Percentiles rank a stretch among this genome's conserved stretches.
phyloP scores from a whole-genome alignment of 2,888 invertebrate genomes.

The Drosophila ochracea region DNA sequence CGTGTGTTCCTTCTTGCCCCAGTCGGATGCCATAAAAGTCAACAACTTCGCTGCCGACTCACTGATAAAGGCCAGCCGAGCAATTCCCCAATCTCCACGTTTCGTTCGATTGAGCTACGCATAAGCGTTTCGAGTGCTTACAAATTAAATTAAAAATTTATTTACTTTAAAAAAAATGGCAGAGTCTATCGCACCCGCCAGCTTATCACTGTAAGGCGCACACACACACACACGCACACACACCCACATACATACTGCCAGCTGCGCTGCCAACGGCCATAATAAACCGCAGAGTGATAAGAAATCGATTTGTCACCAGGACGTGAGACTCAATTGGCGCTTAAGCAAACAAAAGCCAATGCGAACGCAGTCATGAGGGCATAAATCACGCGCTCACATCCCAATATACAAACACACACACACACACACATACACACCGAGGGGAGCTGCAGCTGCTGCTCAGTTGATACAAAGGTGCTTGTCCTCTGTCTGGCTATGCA shows the following conservation, averaged over 20 bases:
- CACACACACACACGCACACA: constrained; percentile 12
- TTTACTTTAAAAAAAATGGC: constrained; percentile 63
- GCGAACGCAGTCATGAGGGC: constrained; percentile 59
- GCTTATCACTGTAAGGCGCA: constrained; percentile 58
- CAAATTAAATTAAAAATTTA: constrained; percentile 80
- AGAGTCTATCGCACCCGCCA: constrained; percentile 33
- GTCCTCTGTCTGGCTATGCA: constrained; percentile 29
- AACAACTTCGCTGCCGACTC: constrained; percentile 66
- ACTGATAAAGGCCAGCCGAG: constrained; percentile 66
- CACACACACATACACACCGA: constrained; percentile 5
- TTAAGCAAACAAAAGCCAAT: constrained; percentile 71
- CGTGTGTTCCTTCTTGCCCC: constrained; percentile 22
- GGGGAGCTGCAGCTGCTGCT: constrained; percentile 14
- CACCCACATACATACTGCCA: not conserved
- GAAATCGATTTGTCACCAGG: constrained; percentile 79
- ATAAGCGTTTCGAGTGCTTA: constrained; percentile 74
- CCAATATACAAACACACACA: constrained; percentile 20
- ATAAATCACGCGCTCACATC: constrained; percentile 66
- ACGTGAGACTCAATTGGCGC: constrained; percentile 79
- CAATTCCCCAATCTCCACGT: constrained; percentile 22
- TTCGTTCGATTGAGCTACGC: constrained; percentile 75
- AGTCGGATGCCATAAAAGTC: constrained; percentile 73
- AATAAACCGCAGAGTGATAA: constrained; percentile 76
- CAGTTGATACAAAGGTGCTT: constrained; percentile 40
- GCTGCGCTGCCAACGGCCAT: constrained; percentile 51